Evolutionary conservation across 2,797 vertebrate genomes (phyloP), one percentile per base, ranked within the genome.

Genomic region (Discoglossus pictus): DNA sequence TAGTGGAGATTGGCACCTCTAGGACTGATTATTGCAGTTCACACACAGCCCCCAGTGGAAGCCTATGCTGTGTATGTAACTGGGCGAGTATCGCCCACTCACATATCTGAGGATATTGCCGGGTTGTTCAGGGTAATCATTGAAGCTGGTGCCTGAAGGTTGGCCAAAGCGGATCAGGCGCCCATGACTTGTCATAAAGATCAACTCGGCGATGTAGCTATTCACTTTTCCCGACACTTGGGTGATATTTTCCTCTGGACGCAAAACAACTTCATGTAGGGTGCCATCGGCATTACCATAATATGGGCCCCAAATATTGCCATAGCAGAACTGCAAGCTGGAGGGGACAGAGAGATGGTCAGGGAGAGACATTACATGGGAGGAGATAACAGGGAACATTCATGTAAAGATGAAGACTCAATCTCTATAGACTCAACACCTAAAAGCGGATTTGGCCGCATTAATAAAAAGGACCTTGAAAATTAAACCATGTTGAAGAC

Each of bases 1-100:
- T n/a, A n/a, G n/a, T n/a, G n/a, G n/a, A n/a, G n/a, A n/a, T n/a
- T n/a, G n/a, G n/a, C n/a, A n/a, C n/a, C n/a, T n/a, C n/a, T n/a
- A n/a, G n/a, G n/a, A n/a, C n/a, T n/a, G n/a, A n/a, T n/a, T n/a
- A n/a, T n/a, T n/a, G n/a, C n/a, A n/a, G n/a, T n/a, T n/a, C n/a
- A n/a, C n/a, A n/a, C n/a, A n/a, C 1, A 7, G 2, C 31, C 35
- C 16, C 7, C 51, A 58, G 54, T 34, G 64, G 54, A 67, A 56
- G 39, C 50, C n/a, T 15, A 39, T 31, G 51, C 24, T n/a, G 44
- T 2, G n/a, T n/a, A n/a, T n/a, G n/a, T n/a, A n/a, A n/a, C n/a
- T n/a, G n/a, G n/a, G n/a, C n/a, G n/a, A n/a, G 23, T n/a, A n/a
- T n/a, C n/a, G n/a, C n/a, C n/a, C n/a, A n/a, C n/a, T n/a, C n/a